These are phyloP conservation scores for Drosophila siamana DNA, from an alignment of 2,888 invertebrate genomes.

Conservation along the genomic window DNA sequence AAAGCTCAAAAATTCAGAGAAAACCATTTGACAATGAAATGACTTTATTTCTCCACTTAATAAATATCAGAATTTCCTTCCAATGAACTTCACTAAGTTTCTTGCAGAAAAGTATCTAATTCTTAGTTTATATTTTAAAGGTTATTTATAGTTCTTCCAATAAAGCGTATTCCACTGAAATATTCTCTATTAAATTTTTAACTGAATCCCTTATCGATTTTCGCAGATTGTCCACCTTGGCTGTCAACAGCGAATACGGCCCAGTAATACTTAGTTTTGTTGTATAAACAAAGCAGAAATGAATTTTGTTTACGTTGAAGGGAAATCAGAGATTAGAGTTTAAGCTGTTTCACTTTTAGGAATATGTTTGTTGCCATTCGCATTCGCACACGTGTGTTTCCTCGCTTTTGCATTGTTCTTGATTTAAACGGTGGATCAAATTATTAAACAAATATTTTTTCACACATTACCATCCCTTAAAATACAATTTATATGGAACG, in stretches of 20 bases:
- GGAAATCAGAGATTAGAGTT: conserved; percentile 49
- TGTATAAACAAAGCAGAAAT: conserved; percentile 17
- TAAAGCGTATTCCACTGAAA: neutral
- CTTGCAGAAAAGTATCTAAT: no score
- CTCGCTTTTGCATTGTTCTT: conserved; percentile 47
- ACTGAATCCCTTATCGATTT: neutral
- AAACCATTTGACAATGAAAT: no score
- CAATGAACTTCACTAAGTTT: no score
- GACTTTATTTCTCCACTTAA: no score
- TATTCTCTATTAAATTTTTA: neutral
- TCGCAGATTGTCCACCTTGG: neutral
- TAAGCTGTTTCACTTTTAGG: conserved; percentile 52
- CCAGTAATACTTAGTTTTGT: conserved; percentile 13
- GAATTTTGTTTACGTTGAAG: conserved; percentile 21
- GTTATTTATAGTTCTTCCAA: no score
- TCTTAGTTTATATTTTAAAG: no score
- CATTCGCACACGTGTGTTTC: conserved; percentile 59
- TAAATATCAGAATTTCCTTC: no score
- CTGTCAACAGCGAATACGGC: neutral
- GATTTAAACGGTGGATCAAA: conserved; percentile 57
- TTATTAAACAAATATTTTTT: conserved; percentile 74
- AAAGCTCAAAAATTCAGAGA: no score
- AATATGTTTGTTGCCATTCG: conserved; percentile 46
- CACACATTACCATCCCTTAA: conserved; percentile 74
- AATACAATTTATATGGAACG: conserved; percentile 67